These are phyloP conservation scores for Penaeus japonicus DNA, from an alignment of 1,140 invertebrate genomes.

Conservation along the genomic window DNA sequence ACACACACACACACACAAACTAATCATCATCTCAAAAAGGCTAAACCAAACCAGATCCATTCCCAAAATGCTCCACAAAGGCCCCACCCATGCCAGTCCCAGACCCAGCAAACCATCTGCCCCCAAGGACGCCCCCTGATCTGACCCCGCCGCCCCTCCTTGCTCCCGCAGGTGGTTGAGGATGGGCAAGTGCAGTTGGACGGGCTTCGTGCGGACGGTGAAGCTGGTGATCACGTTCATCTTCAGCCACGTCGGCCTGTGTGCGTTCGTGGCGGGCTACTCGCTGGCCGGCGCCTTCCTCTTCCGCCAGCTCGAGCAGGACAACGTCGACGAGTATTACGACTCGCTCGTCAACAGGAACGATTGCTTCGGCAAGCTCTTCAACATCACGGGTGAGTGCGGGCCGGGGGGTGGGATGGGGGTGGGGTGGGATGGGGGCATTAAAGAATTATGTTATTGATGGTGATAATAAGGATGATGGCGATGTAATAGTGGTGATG, in stretches of 20 bases:
- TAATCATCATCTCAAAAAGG: neutral
- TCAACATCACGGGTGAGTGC: constrained; percentile 64
- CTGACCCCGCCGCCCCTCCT: neutral
- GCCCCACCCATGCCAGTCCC: too few relatives aligned
- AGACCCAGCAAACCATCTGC: too few relatives aligned
- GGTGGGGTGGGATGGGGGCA: too few relatives aligned
- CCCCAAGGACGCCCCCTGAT: too few relatives aligned
- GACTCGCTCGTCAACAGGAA: constrained; percentile 59
- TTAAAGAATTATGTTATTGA: too few relatives aligned
- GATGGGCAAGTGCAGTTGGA: constrained; percentile 52
- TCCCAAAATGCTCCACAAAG: too few relatives aligned
- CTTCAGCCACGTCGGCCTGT: constrained; percentile 73
- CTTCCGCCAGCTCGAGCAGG: constrained; percentile 70
- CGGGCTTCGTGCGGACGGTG: constrained; percentile 35
- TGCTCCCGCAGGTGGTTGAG: constrained; percentile 16
- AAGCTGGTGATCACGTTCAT: constrained; percentile 64
- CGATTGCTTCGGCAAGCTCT: constrained; percentile 63
- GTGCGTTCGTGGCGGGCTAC: constrained; percentile 72
- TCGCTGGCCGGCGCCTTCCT: constrained; percentile 72
- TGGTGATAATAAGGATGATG: too few relatives aligned
- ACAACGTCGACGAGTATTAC: constrained; percentile 62
- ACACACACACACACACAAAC: neutral
- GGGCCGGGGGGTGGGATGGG: too few relatives aligned
- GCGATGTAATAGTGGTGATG: too few relatives aligned
- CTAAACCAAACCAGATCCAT: too few relatives aligned